Base-by-base conservation (phyloP, 2,113 vertebrate genomes). In the Hypanus sabinus region DNA sequence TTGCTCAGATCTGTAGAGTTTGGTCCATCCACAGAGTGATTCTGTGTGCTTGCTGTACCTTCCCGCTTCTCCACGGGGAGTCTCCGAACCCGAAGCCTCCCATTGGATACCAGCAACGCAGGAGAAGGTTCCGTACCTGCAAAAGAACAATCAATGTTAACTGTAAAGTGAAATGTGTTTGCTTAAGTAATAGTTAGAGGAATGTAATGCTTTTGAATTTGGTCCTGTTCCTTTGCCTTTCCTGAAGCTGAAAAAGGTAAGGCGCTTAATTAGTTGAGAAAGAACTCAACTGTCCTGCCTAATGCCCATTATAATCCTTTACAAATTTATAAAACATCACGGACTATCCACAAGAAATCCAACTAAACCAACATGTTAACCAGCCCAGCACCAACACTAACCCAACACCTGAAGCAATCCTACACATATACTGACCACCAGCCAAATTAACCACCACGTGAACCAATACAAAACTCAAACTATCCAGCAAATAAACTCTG, bases 81-180 rank as follows among this genome's bases (percentile, higher is more conserved):
- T 93, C 96, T 96, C 95, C 96, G 97, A 0, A 96, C 97, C 90
- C 96, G 95, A 36, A 96, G 95, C 94, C 96, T 97, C 75, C 96
- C 96, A 62, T 96, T 96, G 90, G 97, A 96, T 94, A 97, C 96
- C 94, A 97, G 94, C 94, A 99, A 95, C 0, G 97, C 96, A 0
- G 98, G 97, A 62, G 97, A 97, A 3, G 97, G 97, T 94, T 98
- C 98, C 0, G 97, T 97, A 96, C 98, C 98, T 98, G 95, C 0
- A 0, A 46, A 70, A 93, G 94, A 46, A 57, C 12, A 6, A 36
- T 68, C 7, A 8, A 20, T 9, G 33, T 36, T 65, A 46, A 46
- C 1, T 46, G 46, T 46, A 46, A 46, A 46, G 46, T 46, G 16
- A 90, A 65, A 90, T 33, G 27, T 62, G 85, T 22, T 24, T 4